Evolutionary conservation across 2,888 invertebrate genomes (phyloP).

Genomic region (Clivina fossor): DNA sequence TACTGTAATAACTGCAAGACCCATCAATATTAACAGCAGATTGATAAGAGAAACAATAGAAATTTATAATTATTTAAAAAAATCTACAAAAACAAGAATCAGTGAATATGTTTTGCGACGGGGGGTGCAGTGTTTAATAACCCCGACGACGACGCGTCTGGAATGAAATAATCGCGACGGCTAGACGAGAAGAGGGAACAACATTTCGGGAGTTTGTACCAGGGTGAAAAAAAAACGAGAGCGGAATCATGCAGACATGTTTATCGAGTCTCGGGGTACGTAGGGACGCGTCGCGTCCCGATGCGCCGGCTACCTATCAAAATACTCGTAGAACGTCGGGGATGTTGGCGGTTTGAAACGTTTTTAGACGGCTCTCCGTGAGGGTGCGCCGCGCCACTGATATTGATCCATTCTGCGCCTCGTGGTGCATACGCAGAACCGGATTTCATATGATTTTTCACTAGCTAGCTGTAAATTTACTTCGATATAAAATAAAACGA

Average conservation of each 20-base stretch:
- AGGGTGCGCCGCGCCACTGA: constrained; percentile 2
- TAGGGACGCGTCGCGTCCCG: not conserved
- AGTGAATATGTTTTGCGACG: not conserved
- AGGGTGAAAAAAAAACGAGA: not conserved
- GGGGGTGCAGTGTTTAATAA: not conserved
- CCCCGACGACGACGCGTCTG: not conserved
- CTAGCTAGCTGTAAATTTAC: too few species aligned
- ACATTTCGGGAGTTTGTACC: constrained; percentile 8
- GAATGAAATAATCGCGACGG: too few species aligned
- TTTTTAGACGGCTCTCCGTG: not conserved
- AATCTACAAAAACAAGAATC: too few species aligned
- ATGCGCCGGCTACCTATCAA: not conserved
- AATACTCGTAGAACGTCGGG: not conserved
- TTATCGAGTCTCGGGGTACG: too few species aligned
- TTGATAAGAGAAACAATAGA: too few species aligned
- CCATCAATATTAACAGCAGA: too few species aligned
- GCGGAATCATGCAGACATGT: too few species aligned
- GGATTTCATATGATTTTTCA: not conserved
- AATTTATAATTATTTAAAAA: too few species aligned
- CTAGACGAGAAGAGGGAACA: not conserved
- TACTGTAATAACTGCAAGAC: too few species aligned
- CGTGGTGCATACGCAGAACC: constrained; percentile 2
- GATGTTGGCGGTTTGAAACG: not conserved
- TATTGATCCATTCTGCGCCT: constrained; percentile 10
- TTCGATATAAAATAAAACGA: too few species aligned